Percentiles rank a stretch among this genome's conserved stretches.
Evolutionary conservation across 2,797 vertebrate genomes (phyloP).

Genomic region (Chelidonichthys spinosus): DNA sequence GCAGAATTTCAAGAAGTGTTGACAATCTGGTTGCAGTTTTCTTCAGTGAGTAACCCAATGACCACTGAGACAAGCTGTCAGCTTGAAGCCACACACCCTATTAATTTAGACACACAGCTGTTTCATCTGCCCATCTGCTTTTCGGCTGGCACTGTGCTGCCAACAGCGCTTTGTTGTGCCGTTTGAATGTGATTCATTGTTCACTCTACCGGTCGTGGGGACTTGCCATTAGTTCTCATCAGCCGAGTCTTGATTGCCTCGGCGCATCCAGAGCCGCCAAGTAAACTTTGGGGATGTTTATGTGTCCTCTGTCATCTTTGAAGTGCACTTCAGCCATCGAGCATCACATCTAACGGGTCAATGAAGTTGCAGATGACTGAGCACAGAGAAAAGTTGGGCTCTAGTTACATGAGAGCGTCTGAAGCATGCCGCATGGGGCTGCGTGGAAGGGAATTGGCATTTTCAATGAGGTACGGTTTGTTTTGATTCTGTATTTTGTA

Average conservation of each 20-base stretch:
- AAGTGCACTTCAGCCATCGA: conserved; percentile 26
- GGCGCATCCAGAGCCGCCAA: conserved; percentile 32
- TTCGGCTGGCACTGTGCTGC: conserved; percentile 48
- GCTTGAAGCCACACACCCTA: conserved; percentile 55
- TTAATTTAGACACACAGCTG: conserved; percentile 70
- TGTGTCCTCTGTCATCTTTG: conserved; percentile 52
- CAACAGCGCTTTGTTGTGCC: conserved; percentile 24
- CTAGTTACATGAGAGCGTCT: conserved; percentile 23
- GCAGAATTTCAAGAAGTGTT: conserved; percentile 8
- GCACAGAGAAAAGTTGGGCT: conserved; percentile 23
- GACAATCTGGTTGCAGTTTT: conserved; percentile 54
- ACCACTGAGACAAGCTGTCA: conserved; percentile 59
- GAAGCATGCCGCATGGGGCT: conserved; percentile 7
- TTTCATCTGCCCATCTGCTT: conserved; percentile 68
- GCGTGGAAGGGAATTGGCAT: conserved; percentile 33
- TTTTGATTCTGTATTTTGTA: background rate
- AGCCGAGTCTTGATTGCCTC: conserved; percentile 43
- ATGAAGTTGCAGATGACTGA: conserved; percentile 36
- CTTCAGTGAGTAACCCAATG: conserved; percentile 47
- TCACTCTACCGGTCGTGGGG: conserved; percentile 45
- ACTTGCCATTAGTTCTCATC: conserved; percentile 37
- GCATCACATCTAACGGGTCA: conserved; percentile 28
- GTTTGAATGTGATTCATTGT: conserved; percentile 46
- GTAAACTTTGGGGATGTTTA: conserved; percentile 52
- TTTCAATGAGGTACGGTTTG: conserved; percentile 13